Base-by-base conservation (phyloP, 2,888 invertebrate species). In the Ichneumon xanthorius region DNA sequence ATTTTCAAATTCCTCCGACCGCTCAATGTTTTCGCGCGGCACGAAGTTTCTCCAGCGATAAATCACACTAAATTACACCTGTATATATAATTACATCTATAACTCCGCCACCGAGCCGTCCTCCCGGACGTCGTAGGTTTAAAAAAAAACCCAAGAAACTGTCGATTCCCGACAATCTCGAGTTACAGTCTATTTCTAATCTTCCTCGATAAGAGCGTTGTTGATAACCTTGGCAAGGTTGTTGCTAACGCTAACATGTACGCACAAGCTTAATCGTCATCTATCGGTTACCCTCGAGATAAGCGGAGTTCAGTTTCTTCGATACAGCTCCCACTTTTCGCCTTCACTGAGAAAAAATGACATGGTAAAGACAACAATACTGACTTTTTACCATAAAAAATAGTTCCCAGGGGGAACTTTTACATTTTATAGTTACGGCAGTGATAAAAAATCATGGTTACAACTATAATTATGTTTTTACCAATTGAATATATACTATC, bases 171-270 rank as follows among this genome's bases (percentile, higher is more conserved):
- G 48, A 75, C 48, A 61, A 75, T 72, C 67, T 76, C n/a, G 19
- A 63, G 55, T 61, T 72, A 58, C 70, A 4, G 45, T 67, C 73
- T 83, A 75, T 70, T 79, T 67, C 58, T 77, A 76, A 80, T 84
- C 80, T 71, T n/a, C 45, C 53, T 19, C 50, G 80, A 84, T 84
- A 84, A 84, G 72, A 58, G 72, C 30, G 45, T 63, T 45, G 63
- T 73, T 67, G 84, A 84, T 84, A 84, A 84, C 80, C 80, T 84
- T 84, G 80, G 14, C 77, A 78, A 81, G 73, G 84, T 78, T 72
- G 71, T 81, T 45, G 61, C 81, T 61, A 78, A 55, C 26, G 50
- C 50, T 76, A 37, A n/a, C 63, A 50, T 55, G 30, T 16, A 4
- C 19, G 6, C 48, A 48, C n/a, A 19, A n/a, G 22, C 50, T 33